Percentiles rank a stretch among this genome's conserved stretches.
Conservation (phyloP, 2,113 vertebrate genomes). For the Hypomesus transpacificus region DNA sequence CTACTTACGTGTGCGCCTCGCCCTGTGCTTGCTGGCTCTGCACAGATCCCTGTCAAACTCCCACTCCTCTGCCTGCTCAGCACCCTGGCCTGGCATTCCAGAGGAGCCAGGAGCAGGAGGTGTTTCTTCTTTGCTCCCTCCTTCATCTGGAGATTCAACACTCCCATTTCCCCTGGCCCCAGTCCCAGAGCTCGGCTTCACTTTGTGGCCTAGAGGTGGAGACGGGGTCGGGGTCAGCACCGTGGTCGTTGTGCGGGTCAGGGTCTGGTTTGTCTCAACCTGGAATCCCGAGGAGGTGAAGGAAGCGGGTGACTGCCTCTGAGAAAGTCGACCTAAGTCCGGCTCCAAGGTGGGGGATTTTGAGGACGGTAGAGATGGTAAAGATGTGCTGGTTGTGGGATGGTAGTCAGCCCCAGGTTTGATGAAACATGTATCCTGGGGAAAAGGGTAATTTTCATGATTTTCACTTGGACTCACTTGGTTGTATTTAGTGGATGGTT, state of each 20-base stretch:
- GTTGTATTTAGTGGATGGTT: constrained; percentile 17
- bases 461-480: constrained; percentile 22
- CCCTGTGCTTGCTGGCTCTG: constrained; percentile 83
- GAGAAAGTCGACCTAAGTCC: constrained; percentile 44
- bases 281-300: constrained; percentile 53
- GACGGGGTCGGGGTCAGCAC: constrained; percentile 53
- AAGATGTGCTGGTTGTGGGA: constrained; percentile 11
- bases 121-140: constrained; percentile 83
- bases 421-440: constrained; percentile 35
- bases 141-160: constrained; percentile 84
- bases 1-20: constrained; percentile 89
- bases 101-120: constrained; percentile 88
- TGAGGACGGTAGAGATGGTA: constrained; percentile 25
- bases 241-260: constrained; percentile 59
- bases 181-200: constrained; percentile 55
- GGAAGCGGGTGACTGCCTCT: constrained; percentile 30
- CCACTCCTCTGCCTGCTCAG: constrained; percentile 75
- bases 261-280: constrained; percentile 75
- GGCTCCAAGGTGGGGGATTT: constrained; percentile 26
- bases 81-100: constrained; percentile 83
- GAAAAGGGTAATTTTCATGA: constrained; percentile 37
- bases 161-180: constrained; percentile 69
- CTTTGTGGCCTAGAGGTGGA: constrained; percentile 62
- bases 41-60: constrained; percentile 77
- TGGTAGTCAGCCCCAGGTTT: constrained; percentile 34